Conservation (phyloP, 2,888 invertebrate genomes). For the Cynaeus angustus region DNA sequence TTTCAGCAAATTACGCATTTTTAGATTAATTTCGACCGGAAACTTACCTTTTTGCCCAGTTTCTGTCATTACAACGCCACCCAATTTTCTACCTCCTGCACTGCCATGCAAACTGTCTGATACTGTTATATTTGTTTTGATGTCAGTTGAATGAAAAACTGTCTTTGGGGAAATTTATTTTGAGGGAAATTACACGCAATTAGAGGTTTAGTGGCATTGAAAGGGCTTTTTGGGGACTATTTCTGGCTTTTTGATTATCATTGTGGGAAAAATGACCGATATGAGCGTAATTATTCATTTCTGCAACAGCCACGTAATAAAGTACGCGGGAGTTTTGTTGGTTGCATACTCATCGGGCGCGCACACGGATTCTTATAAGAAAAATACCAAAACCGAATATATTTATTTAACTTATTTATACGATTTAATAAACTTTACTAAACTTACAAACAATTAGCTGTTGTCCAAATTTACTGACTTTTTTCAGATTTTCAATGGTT, state of each 20-base stretch:
- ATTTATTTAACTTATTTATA: too few species aligned
- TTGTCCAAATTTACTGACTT: too few species aligned
- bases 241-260: slow-evolving; percentile 31
- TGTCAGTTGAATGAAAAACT: slow-evolving; percentile 46
- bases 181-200: neutral
- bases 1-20: slow-evolving; percentile 15
- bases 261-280: slow-evolving; percentile 27
- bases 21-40: slow-evolving; percentile 61
- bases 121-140: slow-evolving; percentile 63
- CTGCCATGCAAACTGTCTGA: slow-evolving; percentile 62
- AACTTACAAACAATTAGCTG: too few species aligned
- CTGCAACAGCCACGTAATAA: slow-evolving; percentile 61
- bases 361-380: too few species aligned
- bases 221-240: slow-evolving; percentile 6
- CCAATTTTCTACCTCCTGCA: slow-evolving; percentile 82
- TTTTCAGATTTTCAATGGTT: too few species aligned
- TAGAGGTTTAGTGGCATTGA: slow-evolving; percentile 3
- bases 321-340: slow-evolving; percentile 58
- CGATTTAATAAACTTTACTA: too few species aligned
- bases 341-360: slow-evolving; percentile 57
- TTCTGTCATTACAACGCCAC: slow-evolving; percentile 87
- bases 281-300: slow-evolving; percentile 43
- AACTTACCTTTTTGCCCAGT: slow-evolving; percentile 84
- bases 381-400: too few species aligned
- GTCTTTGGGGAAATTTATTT: slow-evolving; percentile 17